Percentiles rank a stretch among this genome's conserved stretches.
These are phyloP conservation scores for Matsumyia berberina DNA, from an alignment of 2,888 invertebrate species.

Conservation along the genomic window DNA sequence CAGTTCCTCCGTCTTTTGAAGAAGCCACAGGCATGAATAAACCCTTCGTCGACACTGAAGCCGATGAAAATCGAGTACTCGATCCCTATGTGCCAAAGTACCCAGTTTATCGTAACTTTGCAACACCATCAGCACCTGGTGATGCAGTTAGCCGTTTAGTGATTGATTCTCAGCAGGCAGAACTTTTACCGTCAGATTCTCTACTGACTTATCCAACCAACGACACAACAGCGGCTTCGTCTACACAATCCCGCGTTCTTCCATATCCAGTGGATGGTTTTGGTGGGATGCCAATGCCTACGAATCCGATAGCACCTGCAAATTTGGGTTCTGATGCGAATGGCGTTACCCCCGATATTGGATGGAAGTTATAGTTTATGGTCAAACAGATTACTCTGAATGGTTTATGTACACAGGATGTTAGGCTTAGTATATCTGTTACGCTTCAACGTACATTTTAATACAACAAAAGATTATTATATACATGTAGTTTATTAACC, in stretches of 20 bases:
- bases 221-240: not conserved
- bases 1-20: conserved; percentile 80
- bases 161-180: conserved; percentile 10
- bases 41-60: conserved; percentile 79
- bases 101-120: conserved; percentile 80
- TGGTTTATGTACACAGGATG: not conserved
- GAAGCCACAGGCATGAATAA: conserved; percentile 78
- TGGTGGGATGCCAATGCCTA: conserved; percentile 20
- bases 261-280: conserved; percentile 39
- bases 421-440: not conserved
- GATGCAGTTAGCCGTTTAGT: not conserved
- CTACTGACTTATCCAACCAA: conserved; percentile 10
- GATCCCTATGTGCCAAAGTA: conserved; percentile 80
- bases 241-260: not conserved
- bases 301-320: not conserved
- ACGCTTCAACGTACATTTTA: conserved; percentile 1
- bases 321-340: conserved; percentile 2
- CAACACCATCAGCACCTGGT: conserved; percentile 52
- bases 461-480: not conserved
- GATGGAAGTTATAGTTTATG: conserved; percentile 9
- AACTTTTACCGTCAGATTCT: not conserved
- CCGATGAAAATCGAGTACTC: conserved; percentile 77
- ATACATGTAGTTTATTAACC: no score
- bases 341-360: not conserved
- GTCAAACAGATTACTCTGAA: not conserved